Base-by-base conservation (phyloP, 2,113 vertebrate species). In the Bothrops jararaca region DNA sequence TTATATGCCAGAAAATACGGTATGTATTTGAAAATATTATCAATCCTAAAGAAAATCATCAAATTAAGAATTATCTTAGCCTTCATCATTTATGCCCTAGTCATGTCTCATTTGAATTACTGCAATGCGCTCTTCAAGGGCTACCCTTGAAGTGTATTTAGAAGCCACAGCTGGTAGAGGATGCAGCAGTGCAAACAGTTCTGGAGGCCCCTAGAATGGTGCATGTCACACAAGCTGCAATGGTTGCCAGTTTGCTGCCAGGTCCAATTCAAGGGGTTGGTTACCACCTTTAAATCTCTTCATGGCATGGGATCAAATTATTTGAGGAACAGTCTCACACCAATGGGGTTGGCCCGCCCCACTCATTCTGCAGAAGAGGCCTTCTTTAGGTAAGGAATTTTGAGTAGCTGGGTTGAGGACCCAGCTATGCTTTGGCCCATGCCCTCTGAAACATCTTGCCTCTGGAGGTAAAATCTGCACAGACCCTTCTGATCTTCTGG, bases 41-140 rank as follows among this genome's bases (percentile, higher is more conserved):
- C 42, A 34, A 86, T 53, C 39, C n/a, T 64, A 85, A 90, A n/a
- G 3, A 93, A 92, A 90, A 53, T n/a, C 34, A 86, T 39, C n/a
- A 86, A 90, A 93, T 90, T 86, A 86, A 93, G 34, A 39, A 80
- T 80, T n/a, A 69, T 69, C 29, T 69, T 69, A 69, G 29, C 64
- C 13, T 34, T 69, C 48, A 50, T 50, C 8, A 48, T 6, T 48
- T 7, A 12, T 69, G 64, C 12, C 64, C 64, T 29, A 69, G 64
- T 15, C 13, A 69, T 69, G 29, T 34, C 29, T 69, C 64, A 34
- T 69, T 69, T 69, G 12, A 69, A 69, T 69, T 34, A 69, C 4
- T 4, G 29, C 29, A 69, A n/a, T 13, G 3, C 12, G 15, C 64
- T 69, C 29, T 69, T 4, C 64, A 69, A 13, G 64, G 29, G 29